Evolutionary conservation across 2,888 invertebrate genomes (phyloP).

Genomic region (Callimorpha dominula): DNA sequence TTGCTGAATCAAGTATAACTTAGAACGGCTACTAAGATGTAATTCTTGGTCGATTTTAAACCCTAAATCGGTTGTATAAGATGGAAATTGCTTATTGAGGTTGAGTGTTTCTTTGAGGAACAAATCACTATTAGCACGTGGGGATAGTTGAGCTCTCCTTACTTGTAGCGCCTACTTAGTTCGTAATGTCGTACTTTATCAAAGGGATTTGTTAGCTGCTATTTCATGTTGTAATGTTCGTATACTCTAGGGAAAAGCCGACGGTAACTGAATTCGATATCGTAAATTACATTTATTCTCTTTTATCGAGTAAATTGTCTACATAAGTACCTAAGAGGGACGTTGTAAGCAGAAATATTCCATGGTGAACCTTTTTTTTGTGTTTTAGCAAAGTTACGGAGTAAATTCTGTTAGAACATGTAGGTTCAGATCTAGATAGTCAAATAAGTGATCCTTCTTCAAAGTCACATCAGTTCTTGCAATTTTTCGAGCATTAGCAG

Average conservation of each 20-base stretch:
- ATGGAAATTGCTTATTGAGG: slow-evolving; percentile 48
- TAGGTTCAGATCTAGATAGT: neutral
- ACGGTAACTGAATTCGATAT: slow-evolving; percentile 6
- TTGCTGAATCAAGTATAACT: slow-evolving; percentile 71
- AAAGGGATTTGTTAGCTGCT: slow-evolving; percentile 54
- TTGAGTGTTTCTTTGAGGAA: slow-evolving; percentile 62
- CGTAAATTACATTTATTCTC: neutral
- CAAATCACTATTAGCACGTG: slow-evolving; percentile 74
- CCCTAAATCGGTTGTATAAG: slow-evolving; percentile 54
- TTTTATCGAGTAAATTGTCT: neutral
- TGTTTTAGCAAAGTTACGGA: neutral
- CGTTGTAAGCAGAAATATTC: neutral
- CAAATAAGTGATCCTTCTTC: neutral
- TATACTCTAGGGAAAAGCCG: slow-evolving; percentile 2
- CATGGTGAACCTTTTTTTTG: neutral
- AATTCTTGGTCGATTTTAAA: slow-evolving; percentile 50
- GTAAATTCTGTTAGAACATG: neutral
- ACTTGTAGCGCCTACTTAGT: slow-evolving; percentile 53
- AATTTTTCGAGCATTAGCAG: neutral
- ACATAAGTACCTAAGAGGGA: neutral
- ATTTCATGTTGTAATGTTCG: slow-evolving; percentile 22
- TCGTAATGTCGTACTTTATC: slow-evolving; percentile 57
- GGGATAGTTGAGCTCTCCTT: slow-evolving; percentile 64
- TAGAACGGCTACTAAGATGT: slow-evolving; percentile 51
- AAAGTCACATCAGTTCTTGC: neutral